These are phyloP conservation scores for Symphodus melops DNA, from an alignment of 2,113 vertebrate genomes.

Conservation along the genomic window DNA sequence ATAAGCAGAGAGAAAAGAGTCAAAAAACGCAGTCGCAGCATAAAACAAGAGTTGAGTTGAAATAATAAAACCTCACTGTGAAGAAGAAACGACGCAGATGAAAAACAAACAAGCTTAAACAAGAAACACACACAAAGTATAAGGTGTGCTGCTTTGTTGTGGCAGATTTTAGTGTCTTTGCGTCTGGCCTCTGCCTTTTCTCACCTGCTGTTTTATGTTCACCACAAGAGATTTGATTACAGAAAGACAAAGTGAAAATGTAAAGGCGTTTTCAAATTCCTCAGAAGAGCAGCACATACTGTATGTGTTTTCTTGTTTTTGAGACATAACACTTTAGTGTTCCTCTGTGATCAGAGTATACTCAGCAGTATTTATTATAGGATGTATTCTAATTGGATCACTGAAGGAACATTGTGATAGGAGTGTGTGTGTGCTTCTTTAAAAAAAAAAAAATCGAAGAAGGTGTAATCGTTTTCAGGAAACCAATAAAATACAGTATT, in stretches of 20 bases:
- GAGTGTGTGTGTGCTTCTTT: too few relatives aligned
- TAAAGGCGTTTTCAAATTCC: not conserved
- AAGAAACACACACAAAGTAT: constrained; percentile 32
- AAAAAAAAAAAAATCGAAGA: too few relatives aligned
- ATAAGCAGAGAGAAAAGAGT: constrained; percentile 1
- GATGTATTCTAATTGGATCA: too few relatives aligned
- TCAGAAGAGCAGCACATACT: not conserved
- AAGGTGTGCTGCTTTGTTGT: constrained; percentile 56
- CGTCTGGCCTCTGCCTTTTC: constrained; percentile 23
- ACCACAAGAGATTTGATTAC: constrained; percentile 28
- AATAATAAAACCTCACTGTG: constrained; percentile 34
- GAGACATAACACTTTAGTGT: too few relatives aligned
- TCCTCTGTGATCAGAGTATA: too few relatives aligned
- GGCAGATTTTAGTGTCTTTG: constrained; percentile 35
- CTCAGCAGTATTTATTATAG: too few relatives aligned
- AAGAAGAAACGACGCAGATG: constrained; percentile 14
- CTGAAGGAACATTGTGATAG: too few relatives aligned
- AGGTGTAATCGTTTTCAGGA: not conserved
- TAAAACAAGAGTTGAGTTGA: constrained; percentile 10
- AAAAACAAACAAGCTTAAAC: constrained; percentile 33
- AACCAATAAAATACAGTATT: too few relatives aligned
- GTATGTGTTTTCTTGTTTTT: not conserved
- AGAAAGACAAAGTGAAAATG: not conserved
- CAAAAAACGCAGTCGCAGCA: not conserved
- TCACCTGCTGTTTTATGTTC: constrained; percentile 37